phyloP scores from a whole-genome alignment of 2,113 vertebrate genomes.

The Prionailurus bengalensis region DNA sequence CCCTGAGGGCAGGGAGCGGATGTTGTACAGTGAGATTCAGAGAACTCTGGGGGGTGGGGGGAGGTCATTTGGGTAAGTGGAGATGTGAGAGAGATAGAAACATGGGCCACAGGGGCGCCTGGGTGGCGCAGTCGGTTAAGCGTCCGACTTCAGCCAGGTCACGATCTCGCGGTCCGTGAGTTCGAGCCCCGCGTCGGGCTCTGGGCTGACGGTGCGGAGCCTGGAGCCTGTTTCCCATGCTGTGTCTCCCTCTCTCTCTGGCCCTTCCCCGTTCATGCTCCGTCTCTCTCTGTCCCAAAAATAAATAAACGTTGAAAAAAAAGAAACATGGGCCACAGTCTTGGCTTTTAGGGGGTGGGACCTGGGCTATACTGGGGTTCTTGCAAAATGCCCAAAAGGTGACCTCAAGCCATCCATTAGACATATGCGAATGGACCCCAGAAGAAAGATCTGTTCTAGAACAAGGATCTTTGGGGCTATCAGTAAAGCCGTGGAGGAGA shows the following conservation, averaged over 20 bases:
- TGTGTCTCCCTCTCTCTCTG: no score
- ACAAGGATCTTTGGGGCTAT: neutral
- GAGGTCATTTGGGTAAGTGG: neutral
- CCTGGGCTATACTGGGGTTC: rapidly evolving
- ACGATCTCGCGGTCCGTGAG: no score
- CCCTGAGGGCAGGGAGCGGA: neutral
- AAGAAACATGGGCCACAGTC: neutral
- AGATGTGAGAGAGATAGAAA: neutral
- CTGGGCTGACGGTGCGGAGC: rapidly evolving
- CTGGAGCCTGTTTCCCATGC: no score
- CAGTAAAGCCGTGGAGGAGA: neutral
- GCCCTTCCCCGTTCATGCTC: no score
- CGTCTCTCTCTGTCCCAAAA: no score
- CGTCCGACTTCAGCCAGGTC: no score
- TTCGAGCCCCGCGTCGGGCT: no score
- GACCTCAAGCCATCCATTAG: neutral
- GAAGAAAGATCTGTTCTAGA: neutral
- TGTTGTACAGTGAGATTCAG: rapidly evolving
- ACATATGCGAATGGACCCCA: neutral
- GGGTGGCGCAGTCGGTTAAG: no score
- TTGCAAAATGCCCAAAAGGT: neutral
- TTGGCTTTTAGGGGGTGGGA: neutral
- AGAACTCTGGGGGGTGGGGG: no score
- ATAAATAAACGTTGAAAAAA: no score
- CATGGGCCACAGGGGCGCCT: no score